Evolutionary conservation across 2,797 vertebrate species (phyloP).

Genomic region (Molossus molossus): DNA sequence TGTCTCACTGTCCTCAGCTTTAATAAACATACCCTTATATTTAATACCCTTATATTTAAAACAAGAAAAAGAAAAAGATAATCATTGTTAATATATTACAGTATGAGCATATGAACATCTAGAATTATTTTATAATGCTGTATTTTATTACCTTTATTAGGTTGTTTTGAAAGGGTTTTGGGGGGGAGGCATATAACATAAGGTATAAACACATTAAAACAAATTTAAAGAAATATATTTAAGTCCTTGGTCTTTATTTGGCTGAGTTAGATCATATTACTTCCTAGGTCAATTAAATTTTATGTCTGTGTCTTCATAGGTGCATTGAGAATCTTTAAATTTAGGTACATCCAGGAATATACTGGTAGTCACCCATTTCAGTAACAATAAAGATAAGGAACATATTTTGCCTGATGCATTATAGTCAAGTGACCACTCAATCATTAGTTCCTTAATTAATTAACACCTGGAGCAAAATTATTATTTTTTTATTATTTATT

Average conservation of each 20-base stretch:
- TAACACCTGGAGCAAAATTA: background rate
- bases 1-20: too few species aligned
- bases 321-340: constrained; percentile 9
- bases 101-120: background rate
- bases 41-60: too few species aligned
- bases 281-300: background rate
- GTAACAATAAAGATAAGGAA: background rate
- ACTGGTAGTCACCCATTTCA: background rate
- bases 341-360: background rate
- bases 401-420: background rate
- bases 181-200: background rate
- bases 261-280: background rate
- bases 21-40: too few species aligned
- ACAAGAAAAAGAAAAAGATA: too few species aligned
- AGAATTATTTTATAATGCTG: background rate
- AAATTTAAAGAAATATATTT: background rate
- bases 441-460: background rate
- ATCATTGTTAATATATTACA: background rate
- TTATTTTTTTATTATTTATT: constrained; percentile 1
- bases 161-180: background rate
- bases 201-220: background rate
- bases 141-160: background rate
- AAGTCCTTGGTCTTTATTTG: background rate
- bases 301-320: background rate
- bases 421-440: background rate